Evolutionary conservation across 2,797 vertebrate genomes (phyloP).

Genomic region (Sebastes steindachneri): DNA sequence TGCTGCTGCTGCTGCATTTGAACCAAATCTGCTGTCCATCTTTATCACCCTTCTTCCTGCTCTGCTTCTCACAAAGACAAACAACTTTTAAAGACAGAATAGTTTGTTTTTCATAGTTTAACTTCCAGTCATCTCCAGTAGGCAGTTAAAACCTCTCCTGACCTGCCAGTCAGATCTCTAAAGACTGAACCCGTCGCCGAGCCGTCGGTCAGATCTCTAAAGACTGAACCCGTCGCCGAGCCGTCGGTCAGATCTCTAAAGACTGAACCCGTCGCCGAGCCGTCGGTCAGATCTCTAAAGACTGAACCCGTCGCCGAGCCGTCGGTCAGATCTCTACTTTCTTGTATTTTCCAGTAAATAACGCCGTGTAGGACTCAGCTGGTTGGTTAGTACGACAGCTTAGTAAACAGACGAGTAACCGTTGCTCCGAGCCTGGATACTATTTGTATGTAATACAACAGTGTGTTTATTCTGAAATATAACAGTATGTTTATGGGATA

Average conservation of each 20-base stretch:
- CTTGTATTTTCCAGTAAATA: conserved; percentile 54
- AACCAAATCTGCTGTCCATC: conserved; percentile 28
- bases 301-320: background rate
- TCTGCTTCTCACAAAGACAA: background rate
- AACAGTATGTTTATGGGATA: conserved; percentile 72
- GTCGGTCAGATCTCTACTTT: conserved; percentile 5
- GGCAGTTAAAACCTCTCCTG: background rate
- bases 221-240: too few relatives aligned
- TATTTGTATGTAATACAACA: conserved; percentile 69
- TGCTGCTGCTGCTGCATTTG: conserved; percentile 15
- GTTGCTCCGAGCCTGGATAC: conserved; percentile 35
- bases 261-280: background rate
- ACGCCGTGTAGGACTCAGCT: conserved; percentile 39
- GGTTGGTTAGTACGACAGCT: conserved; percentile 33
- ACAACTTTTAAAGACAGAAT: background rate
- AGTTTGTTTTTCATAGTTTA: background rate
- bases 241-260: background rate
- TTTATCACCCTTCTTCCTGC: background rate
- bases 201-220: background rate
- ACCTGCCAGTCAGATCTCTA: background rate
- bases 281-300: conserved; percentile 1
- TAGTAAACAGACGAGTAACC: conserved; percentile 40
- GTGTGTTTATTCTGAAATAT: conserved; percentile 75
- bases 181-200: background rate
- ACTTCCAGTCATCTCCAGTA: background rate